Base-by-base conservation (phyloP, 1,140 invertebrate species). In the Carposina sasakii region DNA sequence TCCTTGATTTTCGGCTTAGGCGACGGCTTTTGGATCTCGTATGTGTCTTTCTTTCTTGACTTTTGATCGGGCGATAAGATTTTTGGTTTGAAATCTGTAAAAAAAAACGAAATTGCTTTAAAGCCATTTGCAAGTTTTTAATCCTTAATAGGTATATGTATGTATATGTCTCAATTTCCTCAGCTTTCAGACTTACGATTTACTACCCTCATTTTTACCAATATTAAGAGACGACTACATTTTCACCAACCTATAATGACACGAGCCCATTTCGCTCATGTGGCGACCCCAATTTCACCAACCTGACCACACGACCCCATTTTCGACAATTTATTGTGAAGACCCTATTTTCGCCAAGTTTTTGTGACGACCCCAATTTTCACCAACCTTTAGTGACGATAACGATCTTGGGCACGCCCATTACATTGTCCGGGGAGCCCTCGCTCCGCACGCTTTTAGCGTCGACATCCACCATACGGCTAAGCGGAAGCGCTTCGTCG, bases 351-450 rank as follows among this genome's bases (percentile, higher is more conserved):
- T n/a, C n/a, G n/a, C n/a, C n/a, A n/a, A n/a, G n/a, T n/a, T n/a
- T n/a, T n/a, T n/a, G n/a, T n/a, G n/a, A n/a, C n/a, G n/a, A n/a
- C n/a, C n/a, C n/a, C n/a, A n/a, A n/a, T n/a, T n/a, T n/a, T n/a
- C n/a, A 54, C 54, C 63, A 21, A 77, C 75, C 71, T 57, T 64
- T 69, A 41, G 75, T 66, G 1, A 72, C 46, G n/a, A 78, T 70
- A 12, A 76, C 57, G 13, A 76, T 67, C 34, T 74, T 71, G 0
- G 76, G 76, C 0, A 76, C 67, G 0, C 71, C 67, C 72, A 75
- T 77, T 0, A 71, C 62, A 0, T 52, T 42, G 16, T 71, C 63
- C 0, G 57, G 54, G 0, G 60, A 57, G 5, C 63, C 67, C 33
- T 44, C 36, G 1, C 17, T 9, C 10, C 22, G 15, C 5, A 41